Evolutionary conservation across 1,140 invertebrate species (phyloP).

Genomic region (Zaprionus camerounensis): DNA sequence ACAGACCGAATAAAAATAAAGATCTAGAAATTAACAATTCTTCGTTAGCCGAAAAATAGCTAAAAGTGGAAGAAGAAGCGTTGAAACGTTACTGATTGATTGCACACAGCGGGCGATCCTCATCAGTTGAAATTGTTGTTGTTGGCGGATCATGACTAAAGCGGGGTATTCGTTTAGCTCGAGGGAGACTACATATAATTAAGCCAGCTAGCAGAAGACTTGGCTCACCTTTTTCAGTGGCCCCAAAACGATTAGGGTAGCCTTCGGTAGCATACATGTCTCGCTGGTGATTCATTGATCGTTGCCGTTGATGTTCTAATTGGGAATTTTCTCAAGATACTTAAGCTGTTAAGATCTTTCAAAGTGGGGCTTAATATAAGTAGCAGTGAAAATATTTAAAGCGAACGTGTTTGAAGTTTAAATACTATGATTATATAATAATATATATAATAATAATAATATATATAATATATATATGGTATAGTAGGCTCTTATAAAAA

Average conservation of each 20-base stretch:
- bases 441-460: neutral
- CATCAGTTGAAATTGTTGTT: neutral
- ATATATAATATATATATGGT: neutral
- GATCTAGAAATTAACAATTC: constrained; percentile 44
- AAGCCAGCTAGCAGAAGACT: neutral
- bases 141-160: neutral
- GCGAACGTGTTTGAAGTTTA: neutral
- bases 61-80: constrained; percentile 31
- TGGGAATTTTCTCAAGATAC: constrained; percentile 9
- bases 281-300: constrained; percentile 10
- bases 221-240: neutral
- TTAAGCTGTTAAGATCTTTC: neutral
- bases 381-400: neutral
- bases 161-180: neutral
- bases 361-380: neutral
- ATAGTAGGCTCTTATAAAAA: neutral
- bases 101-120: constrained; percentile 46
- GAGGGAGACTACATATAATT: neutral
- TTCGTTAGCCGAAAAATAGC: constrained; percentile 34
- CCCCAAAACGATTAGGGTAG: constrained; percentile 9
- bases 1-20: neutral
- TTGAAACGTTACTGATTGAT: constrained; percentile 28
- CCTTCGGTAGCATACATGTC: constrained; percentile 19
- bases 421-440: neutral
- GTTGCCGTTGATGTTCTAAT: neutral